Evolutionary conservation across 2,797 vertebrate genomes (phyloP).

Genomic region (Siniperca undulata): DNA sequence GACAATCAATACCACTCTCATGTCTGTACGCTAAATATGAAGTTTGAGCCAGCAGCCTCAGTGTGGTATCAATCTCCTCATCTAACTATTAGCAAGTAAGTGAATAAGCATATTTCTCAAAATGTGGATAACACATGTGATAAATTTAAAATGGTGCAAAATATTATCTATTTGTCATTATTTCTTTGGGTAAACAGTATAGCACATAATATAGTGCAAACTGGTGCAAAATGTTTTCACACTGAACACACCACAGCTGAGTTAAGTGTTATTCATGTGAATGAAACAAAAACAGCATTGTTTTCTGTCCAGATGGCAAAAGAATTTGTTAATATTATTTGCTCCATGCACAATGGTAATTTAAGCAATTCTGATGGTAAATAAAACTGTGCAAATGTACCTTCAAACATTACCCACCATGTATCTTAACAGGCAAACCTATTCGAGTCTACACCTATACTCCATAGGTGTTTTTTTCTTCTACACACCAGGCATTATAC

Average conservation of each 20-base stretch:
- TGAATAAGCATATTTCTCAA: neutral
- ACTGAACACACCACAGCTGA: neutral
- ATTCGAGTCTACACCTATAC: neutral
- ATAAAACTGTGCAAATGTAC: neutral
- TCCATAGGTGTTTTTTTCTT: neutral
- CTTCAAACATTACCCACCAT: neutral
- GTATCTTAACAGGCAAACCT: neutral
- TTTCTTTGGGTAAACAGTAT: neutral
- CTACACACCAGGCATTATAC: neutral
- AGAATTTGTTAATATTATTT: constrained; percentile 7
- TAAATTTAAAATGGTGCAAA: neutral
- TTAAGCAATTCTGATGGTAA: neutral
- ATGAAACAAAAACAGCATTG: constrained; percentile 5
- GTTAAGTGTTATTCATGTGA: fast-evolving
- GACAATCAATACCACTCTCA: too few relatives aligned
- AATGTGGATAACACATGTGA: neutral
- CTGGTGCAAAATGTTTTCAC: neutral
- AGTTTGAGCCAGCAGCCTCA: too few relatives aligned
- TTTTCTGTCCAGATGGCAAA: constrained; percentile 4
- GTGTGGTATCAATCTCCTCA: neutral
- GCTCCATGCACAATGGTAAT: neutral
- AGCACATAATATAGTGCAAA: neutral
- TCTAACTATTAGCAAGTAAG: neutral
- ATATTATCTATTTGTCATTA: neutral
- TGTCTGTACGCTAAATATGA: too few relatives aligned